Evolutionary conservation across 2,797 vertebrate species (phyloP).

Genomic region (Pelodytes ibericus): DNA sequence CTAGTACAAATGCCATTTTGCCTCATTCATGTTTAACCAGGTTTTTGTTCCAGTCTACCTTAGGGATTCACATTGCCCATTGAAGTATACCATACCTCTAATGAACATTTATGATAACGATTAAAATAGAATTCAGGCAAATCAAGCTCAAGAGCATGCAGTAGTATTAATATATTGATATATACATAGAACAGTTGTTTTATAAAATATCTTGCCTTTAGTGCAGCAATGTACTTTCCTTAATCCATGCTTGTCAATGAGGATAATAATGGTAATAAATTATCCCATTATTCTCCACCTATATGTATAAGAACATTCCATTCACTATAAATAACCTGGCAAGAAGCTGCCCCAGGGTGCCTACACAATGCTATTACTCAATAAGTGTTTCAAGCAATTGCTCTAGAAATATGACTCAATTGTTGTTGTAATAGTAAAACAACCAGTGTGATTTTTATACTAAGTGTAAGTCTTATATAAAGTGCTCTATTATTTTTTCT

Average conservation of each 20-base stretch:
- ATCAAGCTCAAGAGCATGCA: no score
- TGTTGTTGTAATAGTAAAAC: not conserved
- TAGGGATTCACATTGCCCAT: no score
- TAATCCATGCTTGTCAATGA: not conserved
- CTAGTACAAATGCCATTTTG: no score
- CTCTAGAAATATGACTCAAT: not conserved
- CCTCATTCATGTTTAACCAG: no score
- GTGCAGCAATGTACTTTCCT: no score
- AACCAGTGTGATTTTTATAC: not conserved
- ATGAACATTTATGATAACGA: no score
- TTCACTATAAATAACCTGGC: not conserved
- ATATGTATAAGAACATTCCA: not conserved
- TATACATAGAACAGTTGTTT: no score
- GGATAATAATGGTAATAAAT: not conserved
- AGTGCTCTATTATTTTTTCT: constrained; percentile 1
- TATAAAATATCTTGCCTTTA: no score
- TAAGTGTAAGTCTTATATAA: not conserved
- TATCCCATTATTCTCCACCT: not conserved
- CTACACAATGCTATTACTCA: constrained; percentile 11
- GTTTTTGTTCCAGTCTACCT: no score
- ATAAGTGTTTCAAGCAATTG: not conserved
- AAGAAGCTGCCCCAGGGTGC: not conserved
- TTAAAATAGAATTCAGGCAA: no score
- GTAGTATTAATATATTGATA: no score
- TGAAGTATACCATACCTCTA: no score